A percentile compares a stretch with the other conserved stretches of the same genome.
Conservation (phyloP, 1,140 invertebrate genomes). For the Papilio dardanus region DNA sequence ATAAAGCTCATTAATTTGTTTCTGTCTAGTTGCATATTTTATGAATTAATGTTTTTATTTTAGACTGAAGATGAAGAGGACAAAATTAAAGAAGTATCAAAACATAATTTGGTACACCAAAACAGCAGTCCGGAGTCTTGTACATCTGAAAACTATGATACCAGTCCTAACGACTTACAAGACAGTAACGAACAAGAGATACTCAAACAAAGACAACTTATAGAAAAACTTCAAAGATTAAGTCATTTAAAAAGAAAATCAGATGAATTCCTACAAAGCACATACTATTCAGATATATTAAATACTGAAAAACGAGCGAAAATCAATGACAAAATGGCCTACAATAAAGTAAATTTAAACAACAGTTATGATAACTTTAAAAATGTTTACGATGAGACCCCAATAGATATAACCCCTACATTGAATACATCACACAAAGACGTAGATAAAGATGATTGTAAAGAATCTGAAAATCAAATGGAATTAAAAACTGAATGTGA, state of each 20-base stretch:
- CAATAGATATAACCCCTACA: conserved; percentile 66
- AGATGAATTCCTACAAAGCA: conserved; percentile 76
- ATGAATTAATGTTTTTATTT: conserved; percentile 50
- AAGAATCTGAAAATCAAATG: conserved; percentile 54
- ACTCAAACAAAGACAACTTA: conserved; percentile 72
- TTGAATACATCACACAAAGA: conserved; percentile 60
- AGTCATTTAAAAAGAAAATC: conserved; percentile 79
- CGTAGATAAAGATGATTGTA: conserved; percentile 63
- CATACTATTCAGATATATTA: conserved; percentile 64
- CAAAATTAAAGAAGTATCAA: conserved; percentile 66
- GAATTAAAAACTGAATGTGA: conserved; percentile 78
- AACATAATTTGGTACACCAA: conserved; percentile 56
- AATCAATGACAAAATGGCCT: conserved; percentile 67
- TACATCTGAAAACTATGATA: conserved; percentile 62
- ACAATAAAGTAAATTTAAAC: conserved; percentile 62
- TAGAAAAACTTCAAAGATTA: conserved; percentile 75
- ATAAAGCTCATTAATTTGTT: neutral
- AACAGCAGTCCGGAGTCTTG: conserved; percentile 64
- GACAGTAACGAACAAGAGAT: conserved; percentile 65
- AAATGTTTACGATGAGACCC: conserved; percentile 71
- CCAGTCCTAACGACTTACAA: conserved; percentile 58
- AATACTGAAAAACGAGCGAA: conserved; percentile 75
- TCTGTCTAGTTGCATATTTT: neutral
- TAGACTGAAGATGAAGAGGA: conserved; percentile 77
- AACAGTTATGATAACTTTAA: conserved; percentile 68